These are phyloP conservation scores for Palythoa grandiflora DNA, from an alignment of 92 coral and sea anemone species.

Conservation along the genomic window DNA sequence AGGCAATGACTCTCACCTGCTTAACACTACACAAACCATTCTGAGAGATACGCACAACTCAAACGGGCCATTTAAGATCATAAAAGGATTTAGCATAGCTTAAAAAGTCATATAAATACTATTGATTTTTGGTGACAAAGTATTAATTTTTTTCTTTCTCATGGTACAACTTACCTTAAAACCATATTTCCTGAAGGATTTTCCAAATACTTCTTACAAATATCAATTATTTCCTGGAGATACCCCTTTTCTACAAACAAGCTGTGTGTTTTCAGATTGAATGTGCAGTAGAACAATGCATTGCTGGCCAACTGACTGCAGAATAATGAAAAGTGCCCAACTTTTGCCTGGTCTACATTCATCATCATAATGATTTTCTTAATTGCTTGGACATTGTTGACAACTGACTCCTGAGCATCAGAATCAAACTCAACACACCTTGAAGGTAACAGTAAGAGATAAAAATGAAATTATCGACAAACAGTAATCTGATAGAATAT, in stretches of 20 bases:
- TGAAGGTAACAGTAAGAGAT: neutral
- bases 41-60: too few species aligned
- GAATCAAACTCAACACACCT: slow-evolving; percentile 69
- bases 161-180: slow-evolving; percentile 49
- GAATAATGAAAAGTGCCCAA: slow-evolving; percentile 59
- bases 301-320: slow-evolving; percentile 71
- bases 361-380: slow-evolving; percentile 63
- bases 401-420: slow-evolving; percentile 59
- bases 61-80: too few species aligned
- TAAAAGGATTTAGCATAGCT: too few species aligned
- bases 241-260: slow-evolving; percentile 55
- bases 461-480: too few species aligned
- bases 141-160: too few species aligned
- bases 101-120: too few species aligned
- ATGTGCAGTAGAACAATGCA: slow-evolving; percentile 72
- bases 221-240: slow-evolving; percentile 52
- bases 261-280: slow-evolving; percentile 51
- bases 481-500: too few species aligned
- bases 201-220: slow-evolving; percentile 52
- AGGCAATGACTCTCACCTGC: too few species aligned
- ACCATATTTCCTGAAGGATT: slow-evolving; percentile 54
- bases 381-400: slow-evolving; percentile 60
- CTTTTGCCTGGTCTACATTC: slow-evolving; percentile 44
- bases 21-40: too few species aligned
- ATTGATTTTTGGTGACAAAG: too few species aligned